These are phyloP conservation scores for Porites lutea DNA, from an alignment of 64 coral and sea anemone species.

Conservation along the genomic window DNA sequence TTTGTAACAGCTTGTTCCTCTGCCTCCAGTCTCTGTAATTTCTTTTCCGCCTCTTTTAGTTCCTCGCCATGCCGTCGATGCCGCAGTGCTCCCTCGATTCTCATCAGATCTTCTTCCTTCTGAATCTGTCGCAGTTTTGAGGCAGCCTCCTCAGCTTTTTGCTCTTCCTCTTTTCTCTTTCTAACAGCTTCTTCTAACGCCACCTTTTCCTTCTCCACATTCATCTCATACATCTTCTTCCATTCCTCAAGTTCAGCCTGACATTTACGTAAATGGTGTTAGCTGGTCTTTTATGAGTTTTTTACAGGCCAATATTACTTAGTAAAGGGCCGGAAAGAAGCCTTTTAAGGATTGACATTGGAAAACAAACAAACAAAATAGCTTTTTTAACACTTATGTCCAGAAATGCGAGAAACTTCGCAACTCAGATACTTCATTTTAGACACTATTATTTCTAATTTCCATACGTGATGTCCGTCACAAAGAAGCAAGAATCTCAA, in stretches of 20 bases:
- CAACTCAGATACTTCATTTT: too few relatives aligned
- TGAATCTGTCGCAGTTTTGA: conserved; percentile 48
- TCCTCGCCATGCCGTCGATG: conserved; percentile 43
- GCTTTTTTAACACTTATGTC: too few relatives aligned
- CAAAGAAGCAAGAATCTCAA: too few relatives aligned
- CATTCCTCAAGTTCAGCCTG: conserved; percentile 51
- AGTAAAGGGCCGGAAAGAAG: too few relatives aligned
- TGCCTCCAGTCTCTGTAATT: conserved; percentile 55
- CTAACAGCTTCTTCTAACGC: conserved; percentile 43
- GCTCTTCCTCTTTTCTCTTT: conserved; percentile 49
- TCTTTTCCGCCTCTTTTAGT: conserved; percentile 49
- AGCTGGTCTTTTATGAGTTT: too few relatives aligned
- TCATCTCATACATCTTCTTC: conserved; percentile 49
- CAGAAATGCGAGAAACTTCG: too few relatives aligned
- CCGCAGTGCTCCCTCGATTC: conserved; percentile 23
- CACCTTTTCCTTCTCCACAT: conserved; percentile 41
- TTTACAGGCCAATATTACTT: too few relatives aligned
- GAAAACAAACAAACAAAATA: too few relatives aligned
- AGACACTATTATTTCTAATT: too few relatives aligned
- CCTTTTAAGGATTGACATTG: too few relatives aligned
- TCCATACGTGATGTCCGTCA: too few relatives aligned
- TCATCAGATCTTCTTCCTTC: conserved; percentile 38
- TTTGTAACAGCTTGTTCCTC: conserved; percentile 31
- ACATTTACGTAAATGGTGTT: not conserved
- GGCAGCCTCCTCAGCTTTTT: conserved; percentile 7